These are phyloP conservation scores for Oceanites oceanicus DNA, from an alignment of 2,113 vertebrate species.

Conservation along the genomic window DNA sequence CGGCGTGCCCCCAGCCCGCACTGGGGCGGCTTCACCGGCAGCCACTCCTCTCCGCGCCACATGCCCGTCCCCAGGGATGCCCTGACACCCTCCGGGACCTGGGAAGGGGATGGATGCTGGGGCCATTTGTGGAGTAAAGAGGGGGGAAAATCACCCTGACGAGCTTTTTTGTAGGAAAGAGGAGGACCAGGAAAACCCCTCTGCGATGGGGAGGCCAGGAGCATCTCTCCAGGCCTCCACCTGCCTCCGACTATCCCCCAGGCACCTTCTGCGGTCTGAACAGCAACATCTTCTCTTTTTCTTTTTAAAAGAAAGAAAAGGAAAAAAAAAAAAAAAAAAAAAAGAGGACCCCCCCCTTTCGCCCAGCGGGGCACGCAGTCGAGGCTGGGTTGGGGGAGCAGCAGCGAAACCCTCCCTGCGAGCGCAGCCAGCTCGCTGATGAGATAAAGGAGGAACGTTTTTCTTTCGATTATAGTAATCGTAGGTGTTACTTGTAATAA, in stretches of 20 bases:
- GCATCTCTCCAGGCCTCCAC: not conserved
- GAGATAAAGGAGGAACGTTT: conserved; percentile 25
- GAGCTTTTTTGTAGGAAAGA: not conserved
- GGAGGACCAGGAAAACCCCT: not conserved
- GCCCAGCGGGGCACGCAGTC: accelerated
- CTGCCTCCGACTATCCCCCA: not conserved
- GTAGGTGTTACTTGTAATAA: conserved; percentile 54
- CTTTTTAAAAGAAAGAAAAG: not conserved
- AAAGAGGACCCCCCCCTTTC: too few species aligned
- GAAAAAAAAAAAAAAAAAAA: too few species aligned
- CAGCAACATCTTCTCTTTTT: not conserved
- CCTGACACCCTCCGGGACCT: too few species aligned
- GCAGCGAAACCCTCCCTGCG: not conserved
- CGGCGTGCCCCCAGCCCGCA: accelerated
- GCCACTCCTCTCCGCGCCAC: accelerated
- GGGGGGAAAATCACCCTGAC: accelerated
- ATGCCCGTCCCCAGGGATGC: accelerated
- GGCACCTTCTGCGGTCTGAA: not conserved
- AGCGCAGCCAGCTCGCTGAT: not conserved
- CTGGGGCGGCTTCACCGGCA: not conserved
- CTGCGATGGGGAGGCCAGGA: accelerated
- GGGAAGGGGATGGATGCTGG: accelerated
- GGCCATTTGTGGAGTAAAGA: not conserved
- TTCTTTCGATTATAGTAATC: conserved; percentile 33
- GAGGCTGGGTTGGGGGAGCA: not conserved